Base-by-base conservation (phyloP, 2,888 invertebrate genomes). In the Noctua pronuba region DNA sequence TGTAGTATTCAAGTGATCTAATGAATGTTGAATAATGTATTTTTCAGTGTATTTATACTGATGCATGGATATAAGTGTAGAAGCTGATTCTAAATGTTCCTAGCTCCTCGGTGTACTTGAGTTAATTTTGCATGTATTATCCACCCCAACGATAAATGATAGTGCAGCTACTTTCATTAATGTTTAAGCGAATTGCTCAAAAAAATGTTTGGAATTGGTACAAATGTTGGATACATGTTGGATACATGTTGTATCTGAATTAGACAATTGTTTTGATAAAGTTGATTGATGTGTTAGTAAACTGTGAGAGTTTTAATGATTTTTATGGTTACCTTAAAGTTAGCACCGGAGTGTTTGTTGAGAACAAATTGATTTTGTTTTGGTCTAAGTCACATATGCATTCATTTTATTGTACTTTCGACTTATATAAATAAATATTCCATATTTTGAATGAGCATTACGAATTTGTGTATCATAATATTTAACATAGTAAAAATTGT, bases 321-420 rank as follows among this genome's bases (percentile, higher is more conserved):
- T 92, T 91, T 89, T 90, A 92, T 92, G 91, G 94, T 95, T 95
- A 95, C 94, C 94, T 90, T 88, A 86, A 90, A 85, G 85, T 90
- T 90, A 92, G 90, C 90, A 90, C 87, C 79, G 82, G 79, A 86
- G 88, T 92, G 89, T 91, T 92, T 90, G 88, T 92, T 91, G 84
- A 90, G 92, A 94, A 94, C 93, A 95, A 94, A 92, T 92, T 89
- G 72, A 90, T 92, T 92, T 92, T 91, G 92, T 90, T 94, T 92
- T 90, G 86, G 85, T 92, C 93, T 95, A 94, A 94, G 95, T 95
- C 94, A 94, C 95, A 93, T 88, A 90, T 89, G 92, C 91, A 90
- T 73, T 68, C 46, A 73, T 74, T 79, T 79, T 75, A 60, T 77
- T 73, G n/a, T 73, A 66, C 41, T 73, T 75, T 76, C 18, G 5